These are phyloP conservation scores for Turdus rufiventris DNA, from an alignment of 2,113 vertebrate genomes.

Conservation along the genomic window DNA sequence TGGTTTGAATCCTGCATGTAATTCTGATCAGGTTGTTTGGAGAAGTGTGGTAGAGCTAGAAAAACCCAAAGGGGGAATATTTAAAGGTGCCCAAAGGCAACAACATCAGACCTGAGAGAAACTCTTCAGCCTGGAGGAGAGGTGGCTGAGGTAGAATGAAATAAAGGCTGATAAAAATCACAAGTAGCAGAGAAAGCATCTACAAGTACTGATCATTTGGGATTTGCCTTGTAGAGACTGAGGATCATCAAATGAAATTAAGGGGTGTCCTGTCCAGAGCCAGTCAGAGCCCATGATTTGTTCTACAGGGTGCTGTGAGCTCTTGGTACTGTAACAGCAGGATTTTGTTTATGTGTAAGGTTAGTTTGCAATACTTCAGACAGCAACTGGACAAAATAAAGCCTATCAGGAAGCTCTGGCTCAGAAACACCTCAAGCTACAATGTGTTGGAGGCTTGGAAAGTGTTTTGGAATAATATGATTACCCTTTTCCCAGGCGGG, in stretches of 20 bases:
- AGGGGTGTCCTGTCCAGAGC: not conserved
- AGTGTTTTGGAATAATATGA: not conserved
- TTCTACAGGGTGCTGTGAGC: not conserved
- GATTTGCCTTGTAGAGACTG: not conserved
- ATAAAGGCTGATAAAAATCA: not conserved
- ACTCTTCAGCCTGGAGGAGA: not conserved
- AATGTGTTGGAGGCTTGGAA: not conserved
- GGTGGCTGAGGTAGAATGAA: not conserved
- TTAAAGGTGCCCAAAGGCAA: not conserved
- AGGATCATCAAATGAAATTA: not conserved
- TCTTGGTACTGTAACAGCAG: not conserved
- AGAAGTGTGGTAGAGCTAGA: not conserved
- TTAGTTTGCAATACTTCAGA: not conserved
- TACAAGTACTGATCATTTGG: not conserved
- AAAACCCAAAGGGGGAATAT: not conserved
- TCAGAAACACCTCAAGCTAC: not conserved
- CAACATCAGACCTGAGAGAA: not conserved
- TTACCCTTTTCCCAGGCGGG: not conserved
- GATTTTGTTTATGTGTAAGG: not conserved
- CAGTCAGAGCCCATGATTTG: not conserved
- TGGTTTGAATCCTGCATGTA: not conserved
- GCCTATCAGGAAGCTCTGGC: not conserved
- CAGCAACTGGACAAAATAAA: not conserved
- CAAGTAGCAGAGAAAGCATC: not conserved
- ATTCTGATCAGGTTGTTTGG: not conserved